phyloP scores from a whole-genome alignment of 2,797 vertebrate species.

The Cephalopachus bancanus region DNA sequence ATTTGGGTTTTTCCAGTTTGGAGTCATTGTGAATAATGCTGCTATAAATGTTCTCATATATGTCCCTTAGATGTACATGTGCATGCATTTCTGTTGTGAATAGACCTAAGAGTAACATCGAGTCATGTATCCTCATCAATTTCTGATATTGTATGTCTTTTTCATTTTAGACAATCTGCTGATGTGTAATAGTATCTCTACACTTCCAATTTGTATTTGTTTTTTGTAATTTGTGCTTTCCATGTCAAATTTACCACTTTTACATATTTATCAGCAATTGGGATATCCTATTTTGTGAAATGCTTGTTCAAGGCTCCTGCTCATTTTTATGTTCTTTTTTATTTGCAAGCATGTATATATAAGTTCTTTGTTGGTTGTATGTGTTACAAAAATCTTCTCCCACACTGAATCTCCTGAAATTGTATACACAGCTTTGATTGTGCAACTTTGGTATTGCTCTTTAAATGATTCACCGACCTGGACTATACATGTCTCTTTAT shows the following conservation, averaged over 20 bases:
- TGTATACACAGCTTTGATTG: not conserved
- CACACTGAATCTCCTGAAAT: not conserved
- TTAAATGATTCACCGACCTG: not conserved
- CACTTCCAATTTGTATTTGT: not conserved
- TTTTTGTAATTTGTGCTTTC: not conserved
- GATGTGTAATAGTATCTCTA: not conserved
- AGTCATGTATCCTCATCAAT: not conserved
- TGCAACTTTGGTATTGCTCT: not conserved
- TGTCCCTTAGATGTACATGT: not conserved
- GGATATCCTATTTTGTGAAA: not conserved
- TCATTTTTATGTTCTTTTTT: slow-evolving; percentile 43
- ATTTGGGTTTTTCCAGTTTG: not conserved
- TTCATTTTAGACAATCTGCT: not conserved
- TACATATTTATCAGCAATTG: not conserved
- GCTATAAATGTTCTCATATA: not conserved
- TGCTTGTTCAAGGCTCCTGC: slow-evolving; percentile 20
- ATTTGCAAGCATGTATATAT: slow-evolving; percentile 17
- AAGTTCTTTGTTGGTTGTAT: not conserved
- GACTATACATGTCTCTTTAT: not conserved
- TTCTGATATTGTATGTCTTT: not conserved
- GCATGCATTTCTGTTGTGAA: slow-evolving; percentile 39
- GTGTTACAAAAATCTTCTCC: not conserved
- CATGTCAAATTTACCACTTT: not conserved
- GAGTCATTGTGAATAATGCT: not conserved
- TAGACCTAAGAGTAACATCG: not conserved